Base-by-base conservation (phyloP, 2,888 invertebrate species). In the Microchrysa polita region DNA sequence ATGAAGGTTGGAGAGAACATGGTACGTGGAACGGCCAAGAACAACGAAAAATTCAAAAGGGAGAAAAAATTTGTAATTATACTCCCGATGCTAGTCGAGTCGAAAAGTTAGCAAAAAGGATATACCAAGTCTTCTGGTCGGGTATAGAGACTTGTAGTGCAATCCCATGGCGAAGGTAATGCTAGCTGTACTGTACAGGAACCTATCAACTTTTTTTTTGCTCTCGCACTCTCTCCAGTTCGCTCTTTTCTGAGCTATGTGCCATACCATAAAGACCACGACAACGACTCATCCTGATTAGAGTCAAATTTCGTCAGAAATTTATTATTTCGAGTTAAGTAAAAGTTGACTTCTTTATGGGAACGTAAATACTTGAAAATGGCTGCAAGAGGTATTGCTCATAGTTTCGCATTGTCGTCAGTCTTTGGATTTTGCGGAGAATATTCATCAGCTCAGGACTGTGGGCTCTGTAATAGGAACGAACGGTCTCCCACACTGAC, bases 221-320 rank as follows among this genome's bases (percentile, higher is more conserved):
- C 20, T n/a, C n/a, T n/a, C n/a, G n/a, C n/a, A n/a, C n/a, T n/a
- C n/a, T n/a, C n/a, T n/a, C n/a, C n/a, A n/a, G n/a, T 10, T 22
- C 60, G 14, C n/a, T n/a, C n/a, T n/a, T n/a, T n/a, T n/a, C n/a
- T 34, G 27, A 7, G 27, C 27, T 34, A n/a, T n/a, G n/a, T n/a
- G n/a, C n/a, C n/a, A n/a, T n/a, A 34, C 27, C 27, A 34, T 34
- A n/a, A n/a, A n/a, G n/a, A n/a, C n/a, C 27, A 34, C 7, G 27
- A 2, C 27, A n/a, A 34, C 40, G n/a, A 18, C 22, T 65, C 65
- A 65, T 65, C 65, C 65, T n/a, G 65, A 65, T 65, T 22, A 44
- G 65, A 48, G 65, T 65, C 65, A 22, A 20, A 65, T 48, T 65
- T 20, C 16, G 48, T 65, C 34, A 5, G 61, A 34, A 61, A 61